A percentile compares a stretch with the other conserved stretches of the same genome.
These are phyloP conservation scores for Psittacula derbiana DNA, from an alignment of 2,797 vertebrate species.

Conservation along the genomic window DNA sequence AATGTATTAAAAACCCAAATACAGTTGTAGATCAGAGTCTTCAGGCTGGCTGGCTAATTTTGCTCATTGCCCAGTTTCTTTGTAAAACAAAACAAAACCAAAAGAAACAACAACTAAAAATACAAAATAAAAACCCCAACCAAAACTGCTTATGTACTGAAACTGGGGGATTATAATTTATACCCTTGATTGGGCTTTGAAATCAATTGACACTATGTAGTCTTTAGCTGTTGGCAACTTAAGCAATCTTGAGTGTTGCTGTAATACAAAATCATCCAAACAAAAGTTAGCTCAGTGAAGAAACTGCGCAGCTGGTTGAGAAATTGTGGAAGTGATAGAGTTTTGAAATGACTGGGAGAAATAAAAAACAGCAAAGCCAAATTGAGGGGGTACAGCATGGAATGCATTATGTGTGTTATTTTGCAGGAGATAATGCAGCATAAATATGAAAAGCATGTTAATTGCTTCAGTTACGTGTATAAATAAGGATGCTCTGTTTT, in stretches of 20 bases:
- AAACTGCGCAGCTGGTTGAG: slow-evolving; percentile 56
- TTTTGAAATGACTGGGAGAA: slow-evolving; percentile 56
- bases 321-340: slow-evolving; percentile 64
- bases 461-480: not conserved
- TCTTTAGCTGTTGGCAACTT: not conserved
- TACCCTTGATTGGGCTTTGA: not conserved
- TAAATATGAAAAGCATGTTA: not conserved
- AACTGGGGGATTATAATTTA: not conserved
- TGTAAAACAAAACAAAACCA: not conserved
- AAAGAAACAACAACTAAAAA: not conserved
- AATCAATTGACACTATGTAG: not conserved
- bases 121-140: not conserved
- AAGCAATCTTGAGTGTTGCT: slow-evolving; percentile 15
- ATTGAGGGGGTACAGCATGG: not conserved
- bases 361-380: not conserved
- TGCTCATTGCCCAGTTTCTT: not conserved
- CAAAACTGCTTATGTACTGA: not conserved
- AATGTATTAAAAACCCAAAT: not conserved
- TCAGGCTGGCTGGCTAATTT: not conserved
- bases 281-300: slow-evolving; percentile 29
- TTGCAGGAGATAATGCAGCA: not conserved
- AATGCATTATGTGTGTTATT: not conserved
- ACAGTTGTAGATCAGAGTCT: not conserved
- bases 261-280: slow-evolving; percentile 37
- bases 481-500: not conserved